Conservation (phyloP, 2,888 invertebrate genomes). For the Calameuta idolon region DNA sequence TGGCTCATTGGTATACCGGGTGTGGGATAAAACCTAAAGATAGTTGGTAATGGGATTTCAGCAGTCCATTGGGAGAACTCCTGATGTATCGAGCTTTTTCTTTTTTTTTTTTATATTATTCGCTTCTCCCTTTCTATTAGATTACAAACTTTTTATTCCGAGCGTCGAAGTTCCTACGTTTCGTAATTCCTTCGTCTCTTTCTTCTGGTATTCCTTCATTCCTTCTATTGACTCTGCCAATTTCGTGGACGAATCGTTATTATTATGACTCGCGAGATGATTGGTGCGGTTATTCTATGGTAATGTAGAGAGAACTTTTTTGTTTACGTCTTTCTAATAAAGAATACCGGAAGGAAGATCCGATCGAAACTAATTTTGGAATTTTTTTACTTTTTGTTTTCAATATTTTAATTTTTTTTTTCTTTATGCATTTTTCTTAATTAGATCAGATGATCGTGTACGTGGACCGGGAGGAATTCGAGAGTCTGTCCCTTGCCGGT, state of each 20-base stretch:
- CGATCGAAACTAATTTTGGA: not conserved
- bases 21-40: constrained; percentile 38
- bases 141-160: constrained; percentile 26
- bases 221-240: constrained; percentile 1
- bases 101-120: not conserved
- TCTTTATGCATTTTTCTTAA: not conserved
- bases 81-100: constrained; percentile 39
- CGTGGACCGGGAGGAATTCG: not conserved
- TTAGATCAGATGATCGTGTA: not conserved
- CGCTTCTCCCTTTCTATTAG: constrained; percentile 12
- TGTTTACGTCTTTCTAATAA: not conserved
- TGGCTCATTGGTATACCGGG: constrained; percentile 23
- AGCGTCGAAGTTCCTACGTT: constrained; percentile 1
- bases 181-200: not conserved
- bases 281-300: constrained; percentile 23
- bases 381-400: not conserved
- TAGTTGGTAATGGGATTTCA: constrained; percentile 64
- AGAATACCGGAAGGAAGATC: not conserved
- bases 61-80: constrained; percentile 31
- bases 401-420: not conserved
- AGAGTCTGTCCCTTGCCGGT: not conserved
- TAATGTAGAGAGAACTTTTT: constrained; percentile 20
- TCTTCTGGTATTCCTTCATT: not conserved
- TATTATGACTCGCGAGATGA: constrained; percentile 19
- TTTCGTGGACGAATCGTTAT: constrained; percentile 17